Conservation (phyloP, 2,797 vertebrate genomes). For the Sarcoramphus papa region DNA sequence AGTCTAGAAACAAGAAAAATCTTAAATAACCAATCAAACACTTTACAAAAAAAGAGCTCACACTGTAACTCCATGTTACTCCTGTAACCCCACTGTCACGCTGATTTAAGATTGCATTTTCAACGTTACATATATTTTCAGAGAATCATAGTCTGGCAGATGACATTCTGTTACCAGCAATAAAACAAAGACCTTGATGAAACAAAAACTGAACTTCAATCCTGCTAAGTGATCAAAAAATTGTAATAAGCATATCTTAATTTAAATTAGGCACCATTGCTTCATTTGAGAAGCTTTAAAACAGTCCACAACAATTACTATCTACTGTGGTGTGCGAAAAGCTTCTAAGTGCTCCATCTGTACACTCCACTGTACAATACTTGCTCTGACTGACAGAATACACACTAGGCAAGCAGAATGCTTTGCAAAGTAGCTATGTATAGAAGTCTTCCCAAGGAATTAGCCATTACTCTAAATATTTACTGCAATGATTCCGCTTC, state of each 20-base stretch:
- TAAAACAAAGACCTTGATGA: not conserved
- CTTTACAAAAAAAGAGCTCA: not conserved
- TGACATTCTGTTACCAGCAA: not conserved
- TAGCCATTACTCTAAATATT: not conserved
- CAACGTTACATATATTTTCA: not conserved
- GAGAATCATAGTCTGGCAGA: not conserved
- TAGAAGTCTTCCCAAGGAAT: not conserved
- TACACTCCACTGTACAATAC: not conserved
- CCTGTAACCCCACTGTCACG: not conserved
- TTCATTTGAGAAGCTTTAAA: not conserved
- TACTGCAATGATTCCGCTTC: not conserved
- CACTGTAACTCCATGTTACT: not conserved
- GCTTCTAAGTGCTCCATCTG: not conserved
- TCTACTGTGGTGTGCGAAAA: not conserved
- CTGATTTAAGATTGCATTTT: not conserved
- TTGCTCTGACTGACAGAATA: not conserved
- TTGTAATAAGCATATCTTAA: not conserved
- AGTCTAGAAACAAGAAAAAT: constrained; percentile 75
- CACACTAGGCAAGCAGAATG: not conserved
- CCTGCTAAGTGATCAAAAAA: not conserved
- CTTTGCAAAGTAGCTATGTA: not conserved
- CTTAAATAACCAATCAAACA: not conserved
- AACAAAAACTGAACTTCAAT: not conserved
- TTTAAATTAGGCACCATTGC: not conserved
- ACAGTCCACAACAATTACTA: not conserved